These are phyloP conservation scores for Malachius bipustulatus DNA, from an alignment of 2,888 invertebrate species.

Conservation along the genomic window DNA sequence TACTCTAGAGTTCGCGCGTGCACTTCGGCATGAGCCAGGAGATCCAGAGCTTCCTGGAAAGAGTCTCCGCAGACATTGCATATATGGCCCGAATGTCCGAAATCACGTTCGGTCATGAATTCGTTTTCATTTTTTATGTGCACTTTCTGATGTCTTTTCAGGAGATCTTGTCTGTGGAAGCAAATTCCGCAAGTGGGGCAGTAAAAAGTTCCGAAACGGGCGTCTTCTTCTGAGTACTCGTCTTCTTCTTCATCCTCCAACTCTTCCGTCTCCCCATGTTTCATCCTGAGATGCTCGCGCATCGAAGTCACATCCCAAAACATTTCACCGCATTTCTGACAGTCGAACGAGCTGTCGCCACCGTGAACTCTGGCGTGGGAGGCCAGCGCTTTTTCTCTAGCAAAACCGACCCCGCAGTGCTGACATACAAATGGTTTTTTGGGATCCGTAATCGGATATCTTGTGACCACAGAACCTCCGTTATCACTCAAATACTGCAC, in stretches of 20 bases:
- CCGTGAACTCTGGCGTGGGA: slow-evolving; percentile 69
- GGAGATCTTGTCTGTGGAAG: slow-evolving; percentile 63
- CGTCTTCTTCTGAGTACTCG: slow-evolving; percentile 45
- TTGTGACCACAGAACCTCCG: slow-evolving; percentile 15
- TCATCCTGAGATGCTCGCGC: slow-evolving; percentile 47
- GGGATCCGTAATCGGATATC: slow-evolving; percentile 54
- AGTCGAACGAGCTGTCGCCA: slow-evolving; percentile 69
- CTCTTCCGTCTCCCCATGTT: slow-evolving; percentile 35
- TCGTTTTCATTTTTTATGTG: slow-evolving; percentile 38
- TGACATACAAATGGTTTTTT: slow-evolving; percentile 72
- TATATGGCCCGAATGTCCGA: slow-evolving; percentile 47
- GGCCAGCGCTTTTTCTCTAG: slow-evolving; percentile 67
- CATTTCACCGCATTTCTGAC: slow-evolving; percentile 68
- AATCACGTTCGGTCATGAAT: slow-evolving; percentile 36
- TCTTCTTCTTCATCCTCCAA: slow-evolving; percentile 33
- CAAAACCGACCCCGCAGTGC: slow-evolving; percentile 61
- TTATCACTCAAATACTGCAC: slow-evolving; percentile 24
- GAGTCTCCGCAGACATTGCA: slow-evolving; percentile 72
- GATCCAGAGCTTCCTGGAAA: slow-evolving; percentile 62
- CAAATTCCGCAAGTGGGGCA: slow-evolving; percentile 69
- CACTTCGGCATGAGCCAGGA: slow-evolving; percentile 67
- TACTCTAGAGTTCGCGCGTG: slow-evolving; percentile 53
- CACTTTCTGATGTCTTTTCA: slow-evolving; percentile 50
- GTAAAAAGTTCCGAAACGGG: slow-evolving; percentile 44
- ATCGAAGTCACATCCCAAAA: slow-evolving; percentile 57